phyloP scores from a whole-genome alignment of 2,888 invertebrate species.

The Stenodema calcarata region DNA sequence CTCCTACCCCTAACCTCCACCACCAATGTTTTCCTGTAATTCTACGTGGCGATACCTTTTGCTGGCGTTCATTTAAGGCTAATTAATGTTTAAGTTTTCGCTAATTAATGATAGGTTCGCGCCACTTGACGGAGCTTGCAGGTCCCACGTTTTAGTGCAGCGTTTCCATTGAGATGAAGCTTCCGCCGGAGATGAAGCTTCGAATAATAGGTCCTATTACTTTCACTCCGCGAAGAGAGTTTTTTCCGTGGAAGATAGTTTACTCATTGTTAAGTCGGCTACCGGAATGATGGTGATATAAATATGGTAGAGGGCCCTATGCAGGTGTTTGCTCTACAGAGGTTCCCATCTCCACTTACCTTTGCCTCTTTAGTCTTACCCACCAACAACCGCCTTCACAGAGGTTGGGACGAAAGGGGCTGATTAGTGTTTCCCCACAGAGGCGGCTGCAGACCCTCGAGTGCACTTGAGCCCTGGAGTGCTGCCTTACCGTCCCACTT shows the following conservation, averaged over 20 bases:
- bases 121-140: too few relatives aligned
- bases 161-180: too few relatives aligned
- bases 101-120: too few relatives aligned
- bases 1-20: too few relatives aligned
- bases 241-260: background rate
- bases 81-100: too few relatives aligned
- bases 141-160: too few relatives aligned
- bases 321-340: background rate
- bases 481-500: background rate
- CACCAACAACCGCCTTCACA: background rate
- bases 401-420: background rate
- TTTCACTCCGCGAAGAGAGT: background rate
- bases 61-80: too few relatives aligned
- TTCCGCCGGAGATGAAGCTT: too few relatives aligned
- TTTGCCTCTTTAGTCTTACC: background rate
- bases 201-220: too few relatives aligned
- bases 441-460: background rate
- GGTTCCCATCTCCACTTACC: background rate
- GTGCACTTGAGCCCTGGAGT: background rate
- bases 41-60: too few relatives aligned
- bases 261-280: background rate
- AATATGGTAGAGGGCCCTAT: background rate
- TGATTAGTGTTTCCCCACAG: conserved; percentile 9
- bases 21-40: too few relatives aligned
- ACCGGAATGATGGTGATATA: background rate